A percentile compares a stretch with the other conserved stretches of the same genome.
Conservation (phyloP, 2,113 vertebrate genomes). For the Stegastes partitus region DNA sequence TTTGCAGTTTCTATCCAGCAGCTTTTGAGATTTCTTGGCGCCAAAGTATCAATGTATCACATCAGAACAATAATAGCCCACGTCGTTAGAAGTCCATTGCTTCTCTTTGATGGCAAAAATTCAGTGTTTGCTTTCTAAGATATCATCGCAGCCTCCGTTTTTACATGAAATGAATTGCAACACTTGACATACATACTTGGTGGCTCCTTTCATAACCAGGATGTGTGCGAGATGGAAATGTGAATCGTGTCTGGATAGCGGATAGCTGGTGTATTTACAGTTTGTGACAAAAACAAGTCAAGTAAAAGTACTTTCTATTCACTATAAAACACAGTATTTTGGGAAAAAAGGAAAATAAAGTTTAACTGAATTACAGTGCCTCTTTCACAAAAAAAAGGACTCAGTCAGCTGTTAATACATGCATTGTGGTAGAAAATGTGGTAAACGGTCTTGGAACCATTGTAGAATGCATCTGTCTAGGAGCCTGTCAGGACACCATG, state of each 20-base stretch:
- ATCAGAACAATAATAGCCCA: constrained; percentile 58
- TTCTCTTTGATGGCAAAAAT: constrained; percentile 37
- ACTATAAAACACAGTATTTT: no score
- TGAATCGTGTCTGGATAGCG: no score
- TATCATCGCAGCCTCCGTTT: constrained; percentile 27
- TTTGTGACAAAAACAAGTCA: no score
- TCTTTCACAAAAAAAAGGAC: no score
- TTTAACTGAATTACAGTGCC: no score
- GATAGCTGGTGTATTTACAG: no score
- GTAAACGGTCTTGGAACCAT: no score
- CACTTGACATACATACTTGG: background rate
- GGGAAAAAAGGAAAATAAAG: background rate
- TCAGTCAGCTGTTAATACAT: no score
- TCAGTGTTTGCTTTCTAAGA: constrained; percentile 55
- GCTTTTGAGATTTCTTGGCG: constrained; percentile 69
- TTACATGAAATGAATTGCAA: background rate
- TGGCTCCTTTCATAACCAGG: no score
- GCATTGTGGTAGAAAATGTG: no score
- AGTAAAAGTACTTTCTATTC: no score
- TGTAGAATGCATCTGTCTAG: background rate
- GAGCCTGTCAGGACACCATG: background rate
- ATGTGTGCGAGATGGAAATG: no score
- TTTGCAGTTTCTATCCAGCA: constrained; percentile 60
- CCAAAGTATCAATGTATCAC: constrained; percentile 43
- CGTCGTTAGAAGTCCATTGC: constrained; percentile 41